Evolutionary conservation across 2,113 vertebrate species (phyloP).

Genomic region (Furnarius figulus): DNA sequence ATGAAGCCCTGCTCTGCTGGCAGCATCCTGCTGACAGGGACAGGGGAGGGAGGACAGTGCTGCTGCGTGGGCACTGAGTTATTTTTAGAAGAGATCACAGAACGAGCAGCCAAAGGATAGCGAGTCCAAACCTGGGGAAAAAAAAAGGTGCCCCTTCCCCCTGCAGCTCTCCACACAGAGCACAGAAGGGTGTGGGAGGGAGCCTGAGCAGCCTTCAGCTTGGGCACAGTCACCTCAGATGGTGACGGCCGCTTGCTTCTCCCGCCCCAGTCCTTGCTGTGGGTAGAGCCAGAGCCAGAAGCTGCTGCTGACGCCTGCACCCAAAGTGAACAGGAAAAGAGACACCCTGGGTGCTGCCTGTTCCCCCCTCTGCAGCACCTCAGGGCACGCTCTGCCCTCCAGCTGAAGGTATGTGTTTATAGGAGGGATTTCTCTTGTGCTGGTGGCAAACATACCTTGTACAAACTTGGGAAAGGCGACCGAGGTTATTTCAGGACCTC

Average conservation of each 20-base stretch:
- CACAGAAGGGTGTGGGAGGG: neutral
- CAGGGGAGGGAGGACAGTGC: neutral
- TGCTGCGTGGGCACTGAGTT: neutral
- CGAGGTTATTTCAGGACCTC: neutral
- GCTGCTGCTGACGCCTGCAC: neutral
- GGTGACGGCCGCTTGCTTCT: neutral
- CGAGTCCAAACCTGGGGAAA: neutral
- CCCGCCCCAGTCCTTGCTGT: neutral
- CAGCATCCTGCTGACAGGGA: neutral
- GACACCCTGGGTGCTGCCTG: neutral
- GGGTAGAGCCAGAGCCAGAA: neutral
- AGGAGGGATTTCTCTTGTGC: neutral
- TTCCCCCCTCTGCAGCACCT: neutral
- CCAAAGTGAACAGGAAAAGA: neutral
- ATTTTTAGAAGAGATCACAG: slow-evolving; percentile 44
- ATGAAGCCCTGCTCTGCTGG: neutral
- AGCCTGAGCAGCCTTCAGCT: neutral
- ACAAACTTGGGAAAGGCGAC: slow-evolving; percentile 8
- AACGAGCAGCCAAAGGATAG: neutral
- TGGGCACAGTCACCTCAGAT: neutral
- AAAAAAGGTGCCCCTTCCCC: neutral
- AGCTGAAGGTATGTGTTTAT: neutral
- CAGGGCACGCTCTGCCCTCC: neutral
- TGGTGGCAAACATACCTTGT: neutral
- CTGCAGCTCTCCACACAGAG: neutral